phyloP scores from a whole-genome alignment of 2,888 invertebrate genomes.

The Tolmerus cingulatus region DNA sequence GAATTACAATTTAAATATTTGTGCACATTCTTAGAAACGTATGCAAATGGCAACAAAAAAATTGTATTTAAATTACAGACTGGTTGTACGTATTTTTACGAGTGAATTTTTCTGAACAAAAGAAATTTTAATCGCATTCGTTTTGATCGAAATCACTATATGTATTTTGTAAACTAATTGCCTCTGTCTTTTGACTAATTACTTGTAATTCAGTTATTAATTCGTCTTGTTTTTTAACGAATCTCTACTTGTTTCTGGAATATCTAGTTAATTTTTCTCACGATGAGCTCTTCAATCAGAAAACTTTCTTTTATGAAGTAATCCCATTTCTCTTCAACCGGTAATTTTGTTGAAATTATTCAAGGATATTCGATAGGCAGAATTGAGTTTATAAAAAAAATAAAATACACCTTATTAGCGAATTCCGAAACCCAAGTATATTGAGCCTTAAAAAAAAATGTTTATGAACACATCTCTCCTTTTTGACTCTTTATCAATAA shows the following conservation, averaged over 20 bases:
- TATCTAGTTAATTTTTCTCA: not conserved
- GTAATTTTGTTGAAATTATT: not conserved
- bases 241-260: not conserved
- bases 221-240: not conserved
- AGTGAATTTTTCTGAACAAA: too few relatives aligned
- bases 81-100: too few relatives aligned
- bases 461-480: not conserved
- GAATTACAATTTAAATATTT: too few relatives aligned
- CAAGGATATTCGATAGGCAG: not conserved
- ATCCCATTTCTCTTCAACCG: not conserved
- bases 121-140: too few relatives aligned
- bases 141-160: too few relatives aligned
- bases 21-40: too few relatives aligned
- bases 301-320: not conserved
- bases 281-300: not conserved
- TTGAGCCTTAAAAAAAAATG: not conserved
- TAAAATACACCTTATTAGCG: not conserved
- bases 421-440: not conserved
- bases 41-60: too few relatives aligned
- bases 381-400: not conserved
- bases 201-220: not conserved
- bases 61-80: too few relatives aligned
- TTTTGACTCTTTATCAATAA: not conserved
- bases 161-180: too few relatives aligned
- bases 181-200: not conserved